These are phyloP conservation scores for Pegoplata infirma DNA, from an alignment of 2,888 invertebrate genomes.

Conservation along the genomic window DNA sequence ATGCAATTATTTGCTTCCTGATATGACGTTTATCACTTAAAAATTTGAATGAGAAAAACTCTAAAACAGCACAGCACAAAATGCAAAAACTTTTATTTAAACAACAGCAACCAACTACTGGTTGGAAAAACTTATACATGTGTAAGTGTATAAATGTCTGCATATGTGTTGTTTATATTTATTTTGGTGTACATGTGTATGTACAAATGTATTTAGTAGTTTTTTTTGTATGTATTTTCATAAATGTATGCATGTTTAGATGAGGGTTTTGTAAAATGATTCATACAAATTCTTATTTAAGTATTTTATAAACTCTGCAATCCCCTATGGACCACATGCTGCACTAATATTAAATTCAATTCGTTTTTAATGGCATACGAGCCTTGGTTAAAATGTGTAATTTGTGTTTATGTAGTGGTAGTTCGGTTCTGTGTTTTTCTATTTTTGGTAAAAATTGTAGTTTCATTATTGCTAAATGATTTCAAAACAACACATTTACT, in stretches of 20 bases:
- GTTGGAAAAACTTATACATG: too few species aligned
- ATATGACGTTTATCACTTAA: conserved; percentile 33
- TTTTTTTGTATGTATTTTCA: neutral
- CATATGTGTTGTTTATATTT: neutral
- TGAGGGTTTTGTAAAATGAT: too few species aligned
- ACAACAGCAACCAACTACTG: too few species aligned
- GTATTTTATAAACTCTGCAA: neutral
- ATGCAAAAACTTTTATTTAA: neutral
- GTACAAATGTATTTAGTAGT: too few species aligned
- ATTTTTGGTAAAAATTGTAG: conserved; percentile 6
- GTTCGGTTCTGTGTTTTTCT: neutral
- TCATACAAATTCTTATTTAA: neutral
- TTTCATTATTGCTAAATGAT: conserved; percentile 46
- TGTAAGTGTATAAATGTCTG: too few species aligned
- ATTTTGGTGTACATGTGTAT: conserved; percentile 4
- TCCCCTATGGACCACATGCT: conserved; percentile 19
- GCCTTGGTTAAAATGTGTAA: conserved; percentile 14
- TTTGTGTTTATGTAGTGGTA: conserved; percentile 3
- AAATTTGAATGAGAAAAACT: conserved; percentile 13
- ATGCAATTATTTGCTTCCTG: conserved; percentile 43
- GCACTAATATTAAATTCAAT: conserved; percentile 47
- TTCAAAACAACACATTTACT: conserved; percentile 22
- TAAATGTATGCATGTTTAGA: neutral
- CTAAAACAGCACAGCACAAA: neutral
- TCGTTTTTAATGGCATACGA: conserved; percentile 49